Evolutionary conservation across 2,888 invertebrate species (phyloP).

Genomic region (Atherix ibis): DNA sequence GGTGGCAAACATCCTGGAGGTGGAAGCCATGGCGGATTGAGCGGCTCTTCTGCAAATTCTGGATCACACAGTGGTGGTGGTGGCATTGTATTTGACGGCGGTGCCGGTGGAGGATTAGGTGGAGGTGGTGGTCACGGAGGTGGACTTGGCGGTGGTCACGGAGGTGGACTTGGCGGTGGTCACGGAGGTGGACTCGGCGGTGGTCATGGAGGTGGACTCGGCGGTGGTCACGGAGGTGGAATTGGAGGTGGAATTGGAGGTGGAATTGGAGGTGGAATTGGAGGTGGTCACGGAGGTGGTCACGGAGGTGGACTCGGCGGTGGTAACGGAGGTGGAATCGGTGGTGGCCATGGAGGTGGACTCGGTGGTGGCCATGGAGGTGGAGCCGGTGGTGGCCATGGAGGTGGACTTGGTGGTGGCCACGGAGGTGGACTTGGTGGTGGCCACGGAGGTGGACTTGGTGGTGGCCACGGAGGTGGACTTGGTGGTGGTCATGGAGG

Average conservation of each 20-base stretch:
- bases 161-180: neutral
- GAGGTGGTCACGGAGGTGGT: neutral
- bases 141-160: neutral
- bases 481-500: conserved; percentile 1
- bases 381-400: neutral
- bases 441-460: neutral
- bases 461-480: neutral
- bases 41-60: too few relatives aligned
- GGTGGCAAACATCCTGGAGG: neutral
- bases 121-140: neutral
- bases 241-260: neutral
- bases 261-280: neutral
- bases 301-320: neutral
- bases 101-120: neutral
- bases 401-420: neutral
- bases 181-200: neutral
- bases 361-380: neutral
- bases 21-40: too few relatives aligned
- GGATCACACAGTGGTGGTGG: too few relatives aligned
- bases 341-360: neutral
- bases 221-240: neutral
- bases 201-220: neutral
- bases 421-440: neutral
- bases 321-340: neutral
- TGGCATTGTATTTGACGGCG: neutral